Percentiles rank a stretch among this genome's conserved stretches.
Conservation (phyloP, 1,140 invertebrate species). For the Atopsyche davidsoni region DNA sequence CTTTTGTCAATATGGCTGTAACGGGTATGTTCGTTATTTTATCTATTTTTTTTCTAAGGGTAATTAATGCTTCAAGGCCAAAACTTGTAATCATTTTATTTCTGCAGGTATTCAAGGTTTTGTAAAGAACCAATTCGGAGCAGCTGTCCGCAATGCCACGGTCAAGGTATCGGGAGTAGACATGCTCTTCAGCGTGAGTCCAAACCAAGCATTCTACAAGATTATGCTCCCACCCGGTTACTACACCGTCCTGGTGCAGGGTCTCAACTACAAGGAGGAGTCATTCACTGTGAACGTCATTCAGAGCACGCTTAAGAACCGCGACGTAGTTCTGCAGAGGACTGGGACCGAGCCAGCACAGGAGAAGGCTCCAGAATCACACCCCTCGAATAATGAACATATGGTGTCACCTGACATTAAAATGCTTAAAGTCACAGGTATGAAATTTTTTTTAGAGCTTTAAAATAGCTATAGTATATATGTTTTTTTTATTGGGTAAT, state of each 20-base stretch:
- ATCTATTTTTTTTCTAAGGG: conserved; percentile 45
- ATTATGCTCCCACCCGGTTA: conserved; percentile 58
- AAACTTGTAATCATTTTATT: conserved; percentile 15
- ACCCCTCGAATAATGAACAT: background rate
- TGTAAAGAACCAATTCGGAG: conserved; percentile 56
- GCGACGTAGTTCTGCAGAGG: conserved; percentile 33
- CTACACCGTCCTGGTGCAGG: conserved; percentile 55
- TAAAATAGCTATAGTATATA: too few relatives aligned
- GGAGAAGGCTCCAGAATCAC: background rate
- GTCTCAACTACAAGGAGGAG: conserved; percentile 52
- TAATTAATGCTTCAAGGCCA: background rate
- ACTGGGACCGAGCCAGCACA: background rate
- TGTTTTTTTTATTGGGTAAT: too few relatives aligned
- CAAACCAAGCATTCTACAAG: conserved; percentile 63
- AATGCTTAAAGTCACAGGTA: background rate
- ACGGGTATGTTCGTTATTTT: conserved; percentile 42
- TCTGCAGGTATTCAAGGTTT: conserved; percentile 63
- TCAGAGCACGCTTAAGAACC: conserved; percentile 34
- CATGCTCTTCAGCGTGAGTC: conserved; percentile 54
- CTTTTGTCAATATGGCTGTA: conserved; percentile 50
- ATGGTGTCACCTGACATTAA: background rate
- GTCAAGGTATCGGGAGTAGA: conserved; percentile 56
- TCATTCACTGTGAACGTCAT: conserved; percentile 37
- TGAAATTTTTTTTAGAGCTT: too few relatives aligned
- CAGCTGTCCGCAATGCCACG: conserved; percentile 63